Percentiles rank a stretch among this genome's conserved stretches.
These are phyloP conservation scores for Zophobas atratus DNA, from an alignment of 1,140 invertebrate genomes.

Conservation along the genomic window DNA sequence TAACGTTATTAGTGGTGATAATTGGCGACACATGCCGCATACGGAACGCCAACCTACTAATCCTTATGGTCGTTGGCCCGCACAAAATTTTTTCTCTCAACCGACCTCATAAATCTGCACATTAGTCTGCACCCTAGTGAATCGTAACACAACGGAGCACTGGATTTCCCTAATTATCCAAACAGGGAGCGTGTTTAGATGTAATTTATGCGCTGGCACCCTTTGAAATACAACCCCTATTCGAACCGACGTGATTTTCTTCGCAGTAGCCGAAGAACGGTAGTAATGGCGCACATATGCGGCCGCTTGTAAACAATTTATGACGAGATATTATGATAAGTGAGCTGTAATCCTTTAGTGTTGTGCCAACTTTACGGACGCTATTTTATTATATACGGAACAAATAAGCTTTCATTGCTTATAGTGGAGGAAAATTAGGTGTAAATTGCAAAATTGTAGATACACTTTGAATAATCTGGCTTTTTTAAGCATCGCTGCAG, in stretches of 20 bases:
- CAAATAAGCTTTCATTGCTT: too few relatives aligned
- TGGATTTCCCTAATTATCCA: conserved; percentile 27
- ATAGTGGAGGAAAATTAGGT: too few relatives aligned
- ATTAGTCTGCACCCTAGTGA: conserved; percentile 19
- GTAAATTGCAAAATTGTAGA: too few relatives aligned
- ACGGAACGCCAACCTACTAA: too few relatives aligned
- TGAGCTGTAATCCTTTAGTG: not conserved
- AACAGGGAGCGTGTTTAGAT: conserved; percentile 29
- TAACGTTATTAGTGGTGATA: too few relatives aligned
- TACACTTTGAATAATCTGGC: too few relatives aligned
- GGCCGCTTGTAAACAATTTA: not conserved
- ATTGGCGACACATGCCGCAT: too few relatives aligned
- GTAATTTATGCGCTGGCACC: conserved; percentile 24
- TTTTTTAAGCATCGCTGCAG: too few relatives aligned
- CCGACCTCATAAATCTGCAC: conserved; percentile 2
- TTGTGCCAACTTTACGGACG: not conserved
- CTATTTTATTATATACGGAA: not conserved
- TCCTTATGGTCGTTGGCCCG: too few relatives aligned
- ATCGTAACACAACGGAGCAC: conserved; percentile 22
- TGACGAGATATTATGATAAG: not conserved
- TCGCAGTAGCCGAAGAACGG: not conserved
- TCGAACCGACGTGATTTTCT: conserved; percentile 13
- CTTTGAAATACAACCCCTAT: conserved; percentile 8
- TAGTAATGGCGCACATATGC: conserved; percentile 7
- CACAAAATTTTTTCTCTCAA: conserved; percentile 2